Evolutionary conservation across 2,113 vertebrate genomes (phyloP).

Genomic region (Rissa tridactyla): DNA sequence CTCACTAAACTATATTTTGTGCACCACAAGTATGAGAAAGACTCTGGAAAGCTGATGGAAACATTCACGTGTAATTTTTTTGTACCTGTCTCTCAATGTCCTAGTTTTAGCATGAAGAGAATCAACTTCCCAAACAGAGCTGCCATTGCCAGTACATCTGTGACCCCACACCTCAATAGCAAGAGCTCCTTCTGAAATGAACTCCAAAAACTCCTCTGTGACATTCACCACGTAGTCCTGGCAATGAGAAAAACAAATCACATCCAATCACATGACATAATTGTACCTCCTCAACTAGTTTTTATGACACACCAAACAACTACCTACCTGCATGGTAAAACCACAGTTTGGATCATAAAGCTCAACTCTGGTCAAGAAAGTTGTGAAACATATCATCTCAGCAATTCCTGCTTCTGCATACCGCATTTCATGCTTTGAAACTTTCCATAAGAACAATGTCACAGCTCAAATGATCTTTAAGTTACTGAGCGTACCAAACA

Average conservation of each 20-base stretch:
- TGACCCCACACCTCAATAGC: conserved; percentile 98
- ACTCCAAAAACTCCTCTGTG: conserved; percentile 96
- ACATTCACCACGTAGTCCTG: conserved; percentile 92
- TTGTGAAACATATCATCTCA: background rate
- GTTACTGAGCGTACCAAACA: background rate
- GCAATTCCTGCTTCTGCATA: background rate
- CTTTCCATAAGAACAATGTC: background rate
- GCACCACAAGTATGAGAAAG: background rate
- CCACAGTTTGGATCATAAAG: background rate
- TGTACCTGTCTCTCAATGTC: conserved; percentile 88
- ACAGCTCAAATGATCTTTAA: background rate
- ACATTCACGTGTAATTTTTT: background rate
- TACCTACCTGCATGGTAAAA: background rate
- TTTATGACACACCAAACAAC: background rate
- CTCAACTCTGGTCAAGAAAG: background rate
- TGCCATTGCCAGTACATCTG: conserved; percentile 90
- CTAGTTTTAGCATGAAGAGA: conserved; percentile 91
- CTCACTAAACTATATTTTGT: background rate
- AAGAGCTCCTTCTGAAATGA: conserved; percentile 95
- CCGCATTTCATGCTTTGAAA: background rate
- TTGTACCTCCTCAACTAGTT: background rate
- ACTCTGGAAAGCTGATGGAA: background rate
- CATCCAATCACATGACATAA: background rate
- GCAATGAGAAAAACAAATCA: background rate
- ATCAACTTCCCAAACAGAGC: conserved; percentile 87